A percentile compares a stretch with the other conserved stretches of the same genome.
These are phyloP conservation scores for Lasioglossum morio DNA, from an alignment of 2,888 invertebrate species.

Conservation along the genomic window DNA sequence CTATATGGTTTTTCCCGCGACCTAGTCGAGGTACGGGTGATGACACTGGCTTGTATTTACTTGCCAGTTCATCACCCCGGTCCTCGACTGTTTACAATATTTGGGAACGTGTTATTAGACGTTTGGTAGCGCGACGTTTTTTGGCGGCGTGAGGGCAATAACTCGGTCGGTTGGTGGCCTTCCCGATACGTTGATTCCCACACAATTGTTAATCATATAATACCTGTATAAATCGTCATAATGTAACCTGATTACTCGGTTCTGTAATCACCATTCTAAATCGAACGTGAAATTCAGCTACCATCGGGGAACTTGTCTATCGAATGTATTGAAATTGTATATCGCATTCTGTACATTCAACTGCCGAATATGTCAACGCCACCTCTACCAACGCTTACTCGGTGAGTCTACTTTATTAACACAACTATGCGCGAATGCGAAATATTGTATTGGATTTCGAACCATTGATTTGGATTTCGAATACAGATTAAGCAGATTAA, in stretches of 20 bases:
- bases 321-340: constrained; percentile 42
- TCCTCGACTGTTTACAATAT: too few relatives aligned
- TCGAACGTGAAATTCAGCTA: constrained; percentile 27
- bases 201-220: constrained; percentile 3
- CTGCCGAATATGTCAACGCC: constrained; percentile 37
- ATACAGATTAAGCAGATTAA: constrained; percentile 38
- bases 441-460: constrained; percentile 60
- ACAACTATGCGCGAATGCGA: constrained; percentile 29
- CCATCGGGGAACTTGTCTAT: constrained; percentile 7
- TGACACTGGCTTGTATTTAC: too few relatives aligned
- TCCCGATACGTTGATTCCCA: too few relatives aligned
- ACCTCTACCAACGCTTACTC: not conserved
- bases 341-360: constrained; percentile 31
- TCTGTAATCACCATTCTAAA: constrained; percentile 3
- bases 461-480: constrained; percentile 31
- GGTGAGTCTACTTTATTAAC: constrained; percentile 56
- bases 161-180: too few relatives aligned
- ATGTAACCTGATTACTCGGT: constrained; percentile 27
- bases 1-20: too few relatives aligned
- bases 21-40: too few relatives aligned
- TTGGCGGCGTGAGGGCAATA: too few relatives aligned
- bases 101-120: too few relatives aligned
- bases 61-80: too few relatives aligned
- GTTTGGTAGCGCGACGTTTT: too few relatives aligned
- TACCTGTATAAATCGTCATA: not conserved